These are phyloP conservation scores for Xerus rutilus DNA, from an alignment of 2,797 vertebrate genomes.

Conservation along the genomic window DNA sequence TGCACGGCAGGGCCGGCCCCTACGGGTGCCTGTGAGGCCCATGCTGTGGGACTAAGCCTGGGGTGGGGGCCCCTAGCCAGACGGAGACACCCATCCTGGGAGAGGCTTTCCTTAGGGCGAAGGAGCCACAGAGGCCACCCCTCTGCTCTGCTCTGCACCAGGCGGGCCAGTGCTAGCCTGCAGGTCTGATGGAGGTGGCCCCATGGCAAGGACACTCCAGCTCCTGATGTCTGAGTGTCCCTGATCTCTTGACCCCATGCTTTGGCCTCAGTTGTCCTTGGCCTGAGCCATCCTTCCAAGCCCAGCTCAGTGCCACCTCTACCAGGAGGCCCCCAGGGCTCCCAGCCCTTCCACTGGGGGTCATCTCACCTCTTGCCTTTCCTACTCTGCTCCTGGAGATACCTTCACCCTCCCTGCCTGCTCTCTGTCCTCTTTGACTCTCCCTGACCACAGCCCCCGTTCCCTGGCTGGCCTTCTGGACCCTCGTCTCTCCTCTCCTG, in stretches of 20 bases:
- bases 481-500: too few species aligned
- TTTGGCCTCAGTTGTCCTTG: neutral
- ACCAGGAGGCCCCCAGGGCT: neutral
- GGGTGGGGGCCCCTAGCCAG: neutral
- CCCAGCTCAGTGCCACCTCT: neutral
- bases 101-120: neutral
- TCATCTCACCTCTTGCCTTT: neutral
- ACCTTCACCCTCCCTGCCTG: neutral
- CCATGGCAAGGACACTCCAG: fast-evolving
- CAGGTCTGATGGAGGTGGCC: neutral
- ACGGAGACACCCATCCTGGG: neutral
- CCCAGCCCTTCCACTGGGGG: neutral
- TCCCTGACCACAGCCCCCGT: too few species aligned
- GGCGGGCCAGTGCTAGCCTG: neutral
- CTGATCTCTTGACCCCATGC: neutral
- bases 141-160: fast-evolving
- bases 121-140: fast-evolving
- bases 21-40: too few species aligned
- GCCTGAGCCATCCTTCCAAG: neutral
- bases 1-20: neutral
- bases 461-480: too few species aligned
- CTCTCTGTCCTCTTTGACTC: neutral
- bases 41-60: neutral
- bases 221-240: neutral
- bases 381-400: neutral